These are phyloP conservation scores for Drosophila hawaiiensis DNA, from an alignment of 2,888 invertebrate genomes.

Conservation along the genomic window DNA sequence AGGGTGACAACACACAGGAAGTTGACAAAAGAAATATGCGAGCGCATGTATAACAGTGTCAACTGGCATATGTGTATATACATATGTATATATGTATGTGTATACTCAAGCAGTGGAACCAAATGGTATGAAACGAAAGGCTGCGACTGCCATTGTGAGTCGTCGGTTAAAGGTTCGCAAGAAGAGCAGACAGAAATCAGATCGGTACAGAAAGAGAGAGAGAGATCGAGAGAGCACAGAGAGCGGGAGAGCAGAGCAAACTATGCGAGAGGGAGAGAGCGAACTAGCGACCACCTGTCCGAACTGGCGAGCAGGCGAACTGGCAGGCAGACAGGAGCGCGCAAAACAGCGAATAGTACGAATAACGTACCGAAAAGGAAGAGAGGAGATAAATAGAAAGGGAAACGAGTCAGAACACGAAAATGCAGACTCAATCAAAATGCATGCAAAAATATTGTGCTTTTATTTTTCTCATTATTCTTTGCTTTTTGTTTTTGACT, in stretches of 20 bases:
- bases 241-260: slow-evolving; percentile 20
- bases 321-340: slow-evolving; percentile 34
- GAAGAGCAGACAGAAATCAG: slow-evolving; percentile 40
- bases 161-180: slow-evolving; percentile 42
- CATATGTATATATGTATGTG: neutral
- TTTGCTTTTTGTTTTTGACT: slow-evolving; percentile 14
- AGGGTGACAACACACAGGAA: slow-evolving; percentile 44
- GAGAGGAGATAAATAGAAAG: slow-evolving; percentile 54
- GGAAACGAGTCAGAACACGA: slow-evolving; percentile 54
- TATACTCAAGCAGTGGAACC: slow-evolving; percentile 25
- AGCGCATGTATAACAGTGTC: slow-evolving; percentile 54
- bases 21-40: slow-evolving; percentile 52
- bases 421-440: slow-evolving; percentile 59
- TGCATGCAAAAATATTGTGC: slow-evolving; percentile 38
- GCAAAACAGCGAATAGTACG: slow-evolving; percentile 34
- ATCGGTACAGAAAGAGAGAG: slow-evolving; percentile 13
- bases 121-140: slow-evolving; percentile 57
- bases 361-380: slow-evolving; percentile 56
- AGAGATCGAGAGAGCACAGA: slow-evolving; percentile 16
- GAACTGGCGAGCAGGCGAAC: slow-evolving; percentile 42
- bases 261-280: slow-evolving; percentile 14
- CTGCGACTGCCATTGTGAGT: slow-evolving; percentile 34
- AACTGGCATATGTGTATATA: slow-evolving; percentile 36
- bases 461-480: slow-evolving; percentile 17
- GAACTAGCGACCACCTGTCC: slow-evolving; percentile 71